These are phyloP conservation scores for Pterois miles DNA, from an alignment of 2,797 vertebrate genomes.

Conservation along the genomic window DNA sequence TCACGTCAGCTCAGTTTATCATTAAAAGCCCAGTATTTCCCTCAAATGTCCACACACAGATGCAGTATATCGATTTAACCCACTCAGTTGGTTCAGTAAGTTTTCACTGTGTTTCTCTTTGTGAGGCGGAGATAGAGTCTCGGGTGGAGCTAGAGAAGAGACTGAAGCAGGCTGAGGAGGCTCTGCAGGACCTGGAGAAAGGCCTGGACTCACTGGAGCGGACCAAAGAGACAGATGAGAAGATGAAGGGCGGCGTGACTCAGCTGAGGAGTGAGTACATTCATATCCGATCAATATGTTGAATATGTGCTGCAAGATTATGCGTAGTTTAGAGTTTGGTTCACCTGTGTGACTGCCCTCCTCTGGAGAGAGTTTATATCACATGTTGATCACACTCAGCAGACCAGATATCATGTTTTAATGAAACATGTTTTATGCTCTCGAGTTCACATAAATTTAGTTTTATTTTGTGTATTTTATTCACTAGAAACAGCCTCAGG, in stretches of 20 bases:
- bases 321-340: too few species aligned
- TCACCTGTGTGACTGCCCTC: slow-evolving; percentile 18
- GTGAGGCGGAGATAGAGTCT: slow-evolving; percentile 91
- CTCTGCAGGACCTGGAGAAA: slow-evolving; percentile 91
- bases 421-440: background rate
- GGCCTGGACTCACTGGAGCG: slow-evolving; percentile 89
- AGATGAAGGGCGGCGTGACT: slow-evolving; percentile 94
- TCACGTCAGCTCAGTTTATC: background rate
- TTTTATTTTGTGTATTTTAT: background rate
- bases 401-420: background rate
- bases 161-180: slow-evolving; percentile 91
- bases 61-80: background rate
- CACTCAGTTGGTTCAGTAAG: background rate
- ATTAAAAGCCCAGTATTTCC: background rate
- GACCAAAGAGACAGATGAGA: slow-evolving; percentile 91
- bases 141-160: slow-evolving; percentile 91
- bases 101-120: background rate
- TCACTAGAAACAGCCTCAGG: background rate
- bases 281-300: background rate
- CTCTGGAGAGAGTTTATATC: slow-evolving; percentile 20
- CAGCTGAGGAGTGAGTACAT: slow-evolving; percentile 91
- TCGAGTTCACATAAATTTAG: background rate
- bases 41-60: background rate
- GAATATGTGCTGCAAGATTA: background rate
- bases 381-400: background rate